Percentiles rank a stretch among this genome's conserved stretches.
phyloP scores from a whole-genome alignment of 1,140 invertebrate species.

The Mycetomoellerius zeteki region DNA sequence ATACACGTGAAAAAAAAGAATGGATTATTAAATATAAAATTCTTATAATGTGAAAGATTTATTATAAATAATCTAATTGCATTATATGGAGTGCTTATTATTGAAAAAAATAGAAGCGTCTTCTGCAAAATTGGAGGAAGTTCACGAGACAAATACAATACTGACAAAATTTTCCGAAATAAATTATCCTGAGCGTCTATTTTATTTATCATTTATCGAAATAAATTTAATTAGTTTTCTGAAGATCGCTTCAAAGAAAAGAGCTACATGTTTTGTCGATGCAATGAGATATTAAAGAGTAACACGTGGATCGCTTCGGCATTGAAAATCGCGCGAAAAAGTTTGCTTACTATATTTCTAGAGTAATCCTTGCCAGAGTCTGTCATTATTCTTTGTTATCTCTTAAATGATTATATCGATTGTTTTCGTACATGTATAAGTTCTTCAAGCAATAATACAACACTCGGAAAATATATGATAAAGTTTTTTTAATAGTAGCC shows the following conservation, averaged over 20 bases:
- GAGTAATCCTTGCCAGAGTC: background rate
- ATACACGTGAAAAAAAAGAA: background rate
- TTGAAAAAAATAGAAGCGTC: background rate
- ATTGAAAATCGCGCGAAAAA: slow-evolving; percentile 6
- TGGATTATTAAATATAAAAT: background rate
- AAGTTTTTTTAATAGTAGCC: background rate
- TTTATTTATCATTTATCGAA: background rate
- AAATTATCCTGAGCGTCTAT: background rate
- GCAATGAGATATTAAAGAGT: background rate
- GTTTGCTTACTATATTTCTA: background rate
- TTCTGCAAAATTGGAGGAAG: background rate
- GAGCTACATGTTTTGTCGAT: background rate
- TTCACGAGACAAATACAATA: background rate
- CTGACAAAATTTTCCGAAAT: background rate
- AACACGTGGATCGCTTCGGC: background rate
- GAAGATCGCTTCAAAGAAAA: background rate
- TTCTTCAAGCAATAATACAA: slow-evolving; percentile 7
- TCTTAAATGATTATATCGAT: slow-evolving; percentile 1
- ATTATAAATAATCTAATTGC: background rate
- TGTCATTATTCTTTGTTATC: slow-evolving; percentile 15
- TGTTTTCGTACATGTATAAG: background rate
- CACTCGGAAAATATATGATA: background rate
- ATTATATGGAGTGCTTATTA: background rate
- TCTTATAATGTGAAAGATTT: background rate
- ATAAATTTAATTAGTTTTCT: background rate